Evolutionary conservation across 2,797 vertebrate genomes (phyloP), one percentile per base, ranked within the genome.

Genomic region (Esox masquinongy): DNA sequence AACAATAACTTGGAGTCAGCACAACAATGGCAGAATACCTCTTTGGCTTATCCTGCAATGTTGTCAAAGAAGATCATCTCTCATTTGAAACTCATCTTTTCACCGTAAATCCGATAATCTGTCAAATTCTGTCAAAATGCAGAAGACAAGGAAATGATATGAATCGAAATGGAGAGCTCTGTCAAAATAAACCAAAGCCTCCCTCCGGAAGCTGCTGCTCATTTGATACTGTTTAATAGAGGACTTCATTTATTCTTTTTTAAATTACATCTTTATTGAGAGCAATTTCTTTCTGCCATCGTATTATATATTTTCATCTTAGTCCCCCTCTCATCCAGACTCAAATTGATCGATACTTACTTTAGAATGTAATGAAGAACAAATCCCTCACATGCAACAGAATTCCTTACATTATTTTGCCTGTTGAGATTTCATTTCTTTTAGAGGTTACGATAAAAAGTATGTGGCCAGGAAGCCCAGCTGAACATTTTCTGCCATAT

Each of bases 281-380:
- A 77, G 51, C 63, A 70, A 73, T 73, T 81, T 78, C 73, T 75
- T 68, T 49, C 61, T 19, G 47, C 63, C 2, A 29, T 53, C 68
- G 63, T 73, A 78, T 70, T 49, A 75, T 76, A 53, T 73, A 67
- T 71, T 66, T 68, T 53, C 12, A 11, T n/a, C n/a, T 7, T 53
- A n/a, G 64, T 80, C 29, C 56, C 39, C 51, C 66, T 17, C 34
- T 16, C 15, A 50, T 71, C 72, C 19, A 69, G 73, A 56, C 69
- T 63, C 6, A 59, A 34, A 17, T 61, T 72, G 63, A 77, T 81
- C 76, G 73, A 78, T 77, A 77, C 63, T 64, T 77, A 51, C 69
- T 75, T 70, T 66, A 47, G 63, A 73, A 63, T 53, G 73, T 74
- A 39, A 63, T 47, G 53, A 67, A 64, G 26, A 70, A 61, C 39